phyloP scores from a whole-genome alignment of 2,113 vertebrate species.

The Ceyx margarethae region DNA sequence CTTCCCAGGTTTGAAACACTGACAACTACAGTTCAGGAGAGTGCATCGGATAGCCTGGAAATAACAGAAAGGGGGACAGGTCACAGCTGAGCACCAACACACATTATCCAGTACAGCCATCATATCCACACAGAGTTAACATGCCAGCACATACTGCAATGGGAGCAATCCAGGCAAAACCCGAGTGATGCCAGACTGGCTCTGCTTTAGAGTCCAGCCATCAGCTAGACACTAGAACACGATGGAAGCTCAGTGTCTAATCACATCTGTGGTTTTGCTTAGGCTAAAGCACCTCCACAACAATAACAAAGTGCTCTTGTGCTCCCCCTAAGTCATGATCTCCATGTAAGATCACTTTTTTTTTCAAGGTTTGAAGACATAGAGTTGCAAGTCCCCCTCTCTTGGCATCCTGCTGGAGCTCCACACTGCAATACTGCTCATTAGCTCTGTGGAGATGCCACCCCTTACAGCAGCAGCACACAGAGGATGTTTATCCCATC shows the following conservation, averaged over 20 bases:
- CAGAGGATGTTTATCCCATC: not conserved
- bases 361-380: not conserved
- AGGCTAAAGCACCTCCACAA: not conserved
- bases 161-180: not conserved
- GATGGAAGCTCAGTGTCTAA: not conserved
- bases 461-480: not conserved
- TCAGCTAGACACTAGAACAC: not conserved
- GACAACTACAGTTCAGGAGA: slow-evolving; percentile 91
- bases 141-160: not conserved
- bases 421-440: not conserved
- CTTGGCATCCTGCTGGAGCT: not conserved
- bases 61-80: slow-evolving; percentile 1
- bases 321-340: not conserved
- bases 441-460: not conserved
- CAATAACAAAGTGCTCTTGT: not conserved
- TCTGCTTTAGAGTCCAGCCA: not conserved
- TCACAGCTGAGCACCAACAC: not conserved
- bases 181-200: not conserved
- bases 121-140: not conserved
- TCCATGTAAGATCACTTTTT: not conserved
- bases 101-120: not conserved
- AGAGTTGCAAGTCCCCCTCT: not conserved
- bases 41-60: slow-evolving; percentile 93
- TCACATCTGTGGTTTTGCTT: not conserved
- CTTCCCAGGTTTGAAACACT: slow-evolving; percentile 92